Evolutionary conservation across 1,140 invertebrate genomes (phyloP).

Genomic region (Drosophila mojavensis): DNA sequence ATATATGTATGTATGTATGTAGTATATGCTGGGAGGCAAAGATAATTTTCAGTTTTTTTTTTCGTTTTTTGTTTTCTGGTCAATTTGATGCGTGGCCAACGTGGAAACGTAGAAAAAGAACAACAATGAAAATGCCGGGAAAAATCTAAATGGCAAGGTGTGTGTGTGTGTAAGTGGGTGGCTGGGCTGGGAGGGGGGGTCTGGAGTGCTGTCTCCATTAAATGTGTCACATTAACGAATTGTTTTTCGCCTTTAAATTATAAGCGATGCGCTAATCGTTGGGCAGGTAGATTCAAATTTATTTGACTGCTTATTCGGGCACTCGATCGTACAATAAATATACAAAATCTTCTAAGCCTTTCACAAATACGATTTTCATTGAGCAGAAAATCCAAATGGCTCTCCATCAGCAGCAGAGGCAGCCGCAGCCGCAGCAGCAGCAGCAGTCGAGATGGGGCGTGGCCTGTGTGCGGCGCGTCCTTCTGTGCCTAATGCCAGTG

Average conservation of each 20-base stretch:
- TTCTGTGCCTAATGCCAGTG: slow-evolving; percentile 54
- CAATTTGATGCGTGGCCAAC: slow-evolving; percentile 46
- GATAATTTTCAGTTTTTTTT: slow-evolving; percentile 53
- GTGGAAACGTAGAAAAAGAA: slow-evolving; percentile 11
- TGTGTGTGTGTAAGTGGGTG: neutral
- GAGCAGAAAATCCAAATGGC: slow-evolving; percentile 47
- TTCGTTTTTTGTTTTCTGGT: slow-evolving; percentile 61
- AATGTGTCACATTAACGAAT: slow-evolving; percentile 82
- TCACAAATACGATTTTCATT: slow-evolving; percentile 58
- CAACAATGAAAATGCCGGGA: neutral
- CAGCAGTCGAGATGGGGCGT: slow-evolving; percentile 44
- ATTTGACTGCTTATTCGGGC: slow-evolving; percentile 50
- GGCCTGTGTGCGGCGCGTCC: slow-evolving; percentile 57
- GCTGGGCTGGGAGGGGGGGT: neutral
- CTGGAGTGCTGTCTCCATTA: slow-evolving; percentile 50
- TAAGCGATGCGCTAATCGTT: slow-evolving; percentile 54
- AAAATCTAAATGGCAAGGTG: slow-evolving; percentile 9
- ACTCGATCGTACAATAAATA: slow-evolving; percentile 26
- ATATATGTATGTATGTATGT: neutral
- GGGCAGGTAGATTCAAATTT: slow-evolving; percentile 66
- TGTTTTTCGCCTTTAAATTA: slow-evolving; percentile 68
- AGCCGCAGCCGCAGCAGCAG: neutral
- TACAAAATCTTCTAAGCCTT: slow-evolving; percentile 57
- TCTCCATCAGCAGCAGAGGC: neutral
- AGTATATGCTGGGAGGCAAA: slow-evolving; percentile 19